Conservation (phyloP, 2,888 invertebrate species). For the Volucella inanis region DNA sequence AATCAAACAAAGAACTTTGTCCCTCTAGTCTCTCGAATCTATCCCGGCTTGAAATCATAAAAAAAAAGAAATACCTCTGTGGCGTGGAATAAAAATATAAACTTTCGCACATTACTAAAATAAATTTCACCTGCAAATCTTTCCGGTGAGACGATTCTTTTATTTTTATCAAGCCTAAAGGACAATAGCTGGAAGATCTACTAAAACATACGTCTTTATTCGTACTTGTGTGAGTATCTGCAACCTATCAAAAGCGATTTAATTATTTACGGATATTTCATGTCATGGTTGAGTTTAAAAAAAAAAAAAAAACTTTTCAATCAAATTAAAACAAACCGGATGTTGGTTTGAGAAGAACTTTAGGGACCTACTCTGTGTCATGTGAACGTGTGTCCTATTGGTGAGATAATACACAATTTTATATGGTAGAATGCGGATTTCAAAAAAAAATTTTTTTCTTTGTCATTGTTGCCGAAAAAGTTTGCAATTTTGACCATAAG, state of each 20-base stretch:
- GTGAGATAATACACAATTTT: slow-evolving; percentile 5
- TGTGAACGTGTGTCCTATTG: not conserved
- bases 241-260: slow-evolving; percentile 30
- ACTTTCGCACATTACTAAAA: not conserved
- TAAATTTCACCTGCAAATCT: slow-evolving; percentile 8
- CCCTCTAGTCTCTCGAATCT: slow-evolving; percentile 19
- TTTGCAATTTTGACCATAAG: not conserved
- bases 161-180: not conserved
- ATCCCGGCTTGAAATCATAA: not conserved
- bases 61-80: not conserved
- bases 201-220: not conserved
- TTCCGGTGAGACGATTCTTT: not conserved
- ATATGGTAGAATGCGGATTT: slow-evolving; percentile 1
- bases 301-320: slow-evolving; percentile 15
- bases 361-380: too few relatives aligned
- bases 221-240: too few relatives aligned
- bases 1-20: not conserved
- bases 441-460: not conserved
- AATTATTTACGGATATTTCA: slow-evolving; percentile 40
- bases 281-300: not conserved
- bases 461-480: slow-evolving; percentile 18
- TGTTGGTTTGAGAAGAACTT: not conserved
- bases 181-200: slow-evolving; percentile 22
- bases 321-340: slow-evolving; percentile 6
- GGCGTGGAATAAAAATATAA: not conserved